phyloP scores from a whole-genome alignment of 2,113 vertebrate genomes.

The Jacana jacana region DNA sequence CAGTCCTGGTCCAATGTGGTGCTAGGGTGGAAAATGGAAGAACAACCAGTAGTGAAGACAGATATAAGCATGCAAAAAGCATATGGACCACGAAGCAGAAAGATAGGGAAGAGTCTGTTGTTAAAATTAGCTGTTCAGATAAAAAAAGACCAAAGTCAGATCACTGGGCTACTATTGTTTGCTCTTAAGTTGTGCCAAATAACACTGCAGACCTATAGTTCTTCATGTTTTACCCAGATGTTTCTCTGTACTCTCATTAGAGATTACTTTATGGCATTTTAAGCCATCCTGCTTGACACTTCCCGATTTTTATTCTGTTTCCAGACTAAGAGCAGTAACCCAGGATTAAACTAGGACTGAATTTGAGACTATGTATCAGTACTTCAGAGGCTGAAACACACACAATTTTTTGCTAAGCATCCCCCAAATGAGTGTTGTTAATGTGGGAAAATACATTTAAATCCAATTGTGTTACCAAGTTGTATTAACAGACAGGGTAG shows the following conservation, averaged over 20 bases:
- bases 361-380: neutral
- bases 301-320: neutral
- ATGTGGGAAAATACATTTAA: neutral
- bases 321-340: neutral
- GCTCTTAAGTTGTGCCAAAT: neutral
- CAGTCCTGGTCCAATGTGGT: fast-evolving
- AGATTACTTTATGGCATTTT: neutral
- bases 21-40: neutral
- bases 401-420: neutral
- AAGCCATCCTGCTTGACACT: neutral
- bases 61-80: neutral
- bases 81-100: neutral
- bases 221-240: neutral
- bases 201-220: neutral
- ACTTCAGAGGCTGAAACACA: neutral
- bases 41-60: neutral
- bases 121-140: neutral
- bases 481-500: neutral
- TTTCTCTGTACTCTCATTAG: neutral
- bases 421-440: neutral
- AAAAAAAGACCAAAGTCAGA: neutral
- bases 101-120: neutral
- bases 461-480: neutral
- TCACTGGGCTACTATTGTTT: neutral
- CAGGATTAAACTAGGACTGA: neutral